These are phyloP conservation scores for Oreochromis spilurus DNA, from an alignment of 2,113 vertebrate species.

Conservation along the genomic window DNA sequence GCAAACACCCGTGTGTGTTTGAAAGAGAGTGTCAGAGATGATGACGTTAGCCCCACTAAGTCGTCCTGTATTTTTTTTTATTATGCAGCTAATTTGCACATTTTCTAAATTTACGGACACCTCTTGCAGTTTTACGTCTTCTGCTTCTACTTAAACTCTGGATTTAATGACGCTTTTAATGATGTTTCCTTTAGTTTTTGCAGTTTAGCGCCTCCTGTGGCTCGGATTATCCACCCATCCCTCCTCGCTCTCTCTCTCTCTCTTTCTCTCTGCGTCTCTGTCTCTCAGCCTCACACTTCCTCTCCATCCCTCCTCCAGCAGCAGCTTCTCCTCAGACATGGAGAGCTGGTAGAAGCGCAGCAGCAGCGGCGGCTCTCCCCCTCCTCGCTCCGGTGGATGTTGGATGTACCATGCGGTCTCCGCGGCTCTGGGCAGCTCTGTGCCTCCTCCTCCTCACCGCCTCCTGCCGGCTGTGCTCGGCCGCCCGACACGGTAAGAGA, in stretches of 20 bases:
- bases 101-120: neutral
- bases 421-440: conserved; percentile 61
- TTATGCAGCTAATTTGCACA: neutral
- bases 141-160: neutral
- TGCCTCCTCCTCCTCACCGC: conserved; percentile 69
- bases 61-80: neutral
- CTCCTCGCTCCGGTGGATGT: conserved; percentile 16
- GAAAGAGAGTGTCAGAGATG: neutral
- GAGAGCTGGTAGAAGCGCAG: conserved; percentile 40
- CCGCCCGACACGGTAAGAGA: conserved; percentile 72
- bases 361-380: neutral
- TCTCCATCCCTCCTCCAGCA: neutral
- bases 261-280: neutral
- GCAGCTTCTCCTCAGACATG: conserved; percentile 34
- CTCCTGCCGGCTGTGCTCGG: conserved; percentile 59
- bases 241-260: neutral
- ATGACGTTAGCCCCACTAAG: neutral
- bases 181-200: neutral
- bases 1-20: neutral
- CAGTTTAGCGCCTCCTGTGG: conserved; percentile 1
- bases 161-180: neutral
- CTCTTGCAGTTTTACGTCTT: neutral
- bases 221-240: neutral
- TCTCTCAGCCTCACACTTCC: neutral
- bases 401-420: conserved; percentile 64